Evolutionary conservation across 2,888 invertebrate species (phyloP).

Genomic region (Drosophila prostipennis): DNA sequence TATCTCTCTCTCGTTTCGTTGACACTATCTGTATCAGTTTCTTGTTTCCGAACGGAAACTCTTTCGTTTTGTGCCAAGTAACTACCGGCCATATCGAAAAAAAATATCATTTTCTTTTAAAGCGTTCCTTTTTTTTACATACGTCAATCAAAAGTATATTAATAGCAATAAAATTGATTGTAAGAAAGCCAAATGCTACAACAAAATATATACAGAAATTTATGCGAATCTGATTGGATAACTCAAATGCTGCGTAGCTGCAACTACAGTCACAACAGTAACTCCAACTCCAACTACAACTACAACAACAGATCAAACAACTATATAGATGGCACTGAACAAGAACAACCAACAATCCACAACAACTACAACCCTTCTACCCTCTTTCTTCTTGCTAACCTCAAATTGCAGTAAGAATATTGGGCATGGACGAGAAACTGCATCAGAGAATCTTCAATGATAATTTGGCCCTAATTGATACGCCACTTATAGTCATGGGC

Average conservation of each 20-base stretch:
- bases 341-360: slow-evolving; percentile 42
- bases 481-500: slow-evolving; percentile 82
- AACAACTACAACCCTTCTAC: slow-evolving; percentile 75
- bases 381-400: slow-evolving; percentile 78
- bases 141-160: slow-evolving; percentile 21
- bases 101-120: slow-evolving; percentile 41
- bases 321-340: slow-evolving; percentile 44
- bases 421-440: slow-evolving; percentile 85
- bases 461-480: slow-evolving; percentile 84
- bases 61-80: slow-evolving; percentile 5
- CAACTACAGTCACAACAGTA: slow-evolving; percentile 29
- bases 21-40: slow-evolving; percentile 30
- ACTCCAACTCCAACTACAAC: slow-evolving; percentile 32
- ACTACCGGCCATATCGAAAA: slow-evolving; percentile 12
- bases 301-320: slow-evolving; percentile 40
- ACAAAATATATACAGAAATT: slow-evolving; percentile 35
- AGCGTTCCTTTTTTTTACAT: background rate
- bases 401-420: slow-evolving; percentile 84
- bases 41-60: slow-evolving; percentile 6
- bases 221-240: slow-evolving; percentile 60
- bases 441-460: slow-evolving; percentile 84
- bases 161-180: slow-evolving; percentile 36
- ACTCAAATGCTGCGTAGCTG: slow-evolving; percentile 59
- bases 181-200: slow-evolving; percentile 36
- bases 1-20: slow-evolving; percentile 16